Conservation (phyloP, 1,140 invertebrate genomes). For the Calephelis nemesis region DNA sequence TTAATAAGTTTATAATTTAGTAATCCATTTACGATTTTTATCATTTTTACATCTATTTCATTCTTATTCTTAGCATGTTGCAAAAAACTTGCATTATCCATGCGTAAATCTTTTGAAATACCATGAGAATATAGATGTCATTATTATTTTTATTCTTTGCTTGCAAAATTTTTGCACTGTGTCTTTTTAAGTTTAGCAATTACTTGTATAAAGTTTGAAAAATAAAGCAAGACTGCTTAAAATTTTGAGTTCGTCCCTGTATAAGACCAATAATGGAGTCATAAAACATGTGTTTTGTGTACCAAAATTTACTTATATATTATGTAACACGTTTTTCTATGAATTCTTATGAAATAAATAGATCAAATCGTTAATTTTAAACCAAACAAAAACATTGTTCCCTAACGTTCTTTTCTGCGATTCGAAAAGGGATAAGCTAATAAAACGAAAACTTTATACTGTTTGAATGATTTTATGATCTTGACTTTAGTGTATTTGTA, state of each 20-base stretch:
- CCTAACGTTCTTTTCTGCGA: background rate
- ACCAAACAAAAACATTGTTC: slow-evolving; percentile 17
- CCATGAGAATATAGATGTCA: too few relatives aligned
- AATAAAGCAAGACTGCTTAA: background rate
- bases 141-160: too few relatives aligned
- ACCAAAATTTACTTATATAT: slow-evolving; percentile 7
- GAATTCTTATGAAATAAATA: slow-evolving; percentile 1
- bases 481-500: background rate
- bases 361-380: slow-evolving; percentile 12
- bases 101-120: too few relatives aligned
- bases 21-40: too few relatives aligned
- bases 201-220: too few relatives aligned
- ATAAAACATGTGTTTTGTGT: slow-evolving; percentile 12
- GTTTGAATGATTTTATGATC: slow-evolving; percentile 1
- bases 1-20: too few relatives aligned
- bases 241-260: background rate
- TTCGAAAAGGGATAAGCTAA: background rate
- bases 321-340: slow-evolving; percentile 15
- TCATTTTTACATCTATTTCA: too few relatives aligned
- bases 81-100: too few relatives aligned
- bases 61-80: too few relatives aligned
- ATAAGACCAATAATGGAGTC: background rate
- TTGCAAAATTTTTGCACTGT: too few relatives aligned
- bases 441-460: slow-evolving; percentile 4
- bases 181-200: too few relatives aligned